These are phyloP conservation scores for Hermatobates lingyangjiaoensis DNA, from an alignment of 1,140 invertebrate species.

Conservation along the genomic window DNA sequence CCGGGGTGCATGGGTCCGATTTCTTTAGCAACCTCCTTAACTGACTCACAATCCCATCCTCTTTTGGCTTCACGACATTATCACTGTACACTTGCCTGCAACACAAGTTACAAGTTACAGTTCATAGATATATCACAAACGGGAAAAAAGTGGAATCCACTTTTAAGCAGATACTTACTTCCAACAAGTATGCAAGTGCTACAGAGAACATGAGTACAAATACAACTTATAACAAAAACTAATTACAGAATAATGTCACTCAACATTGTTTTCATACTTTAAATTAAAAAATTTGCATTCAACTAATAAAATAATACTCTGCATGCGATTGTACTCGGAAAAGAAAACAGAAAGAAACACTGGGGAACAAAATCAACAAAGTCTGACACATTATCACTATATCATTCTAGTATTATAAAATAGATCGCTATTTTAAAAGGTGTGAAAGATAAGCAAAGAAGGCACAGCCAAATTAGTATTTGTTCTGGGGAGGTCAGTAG, in stretches of 20 bases:
- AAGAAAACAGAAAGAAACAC: too few species aligned
- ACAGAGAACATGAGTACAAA: neutral
- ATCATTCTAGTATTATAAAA: too few species aligned
- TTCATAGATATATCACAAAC: neutral
- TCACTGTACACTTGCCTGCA: slow-evolving; percentile 16
- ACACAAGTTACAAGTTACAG: slow-evolving; percentile 5
- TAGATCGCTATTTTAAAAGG: too few species aligned
- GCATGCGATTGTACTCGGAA: too few species aligned
- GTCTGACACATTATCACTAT: too few species aligned
- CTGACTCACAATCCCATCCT: slow-evolving; percentile 14
- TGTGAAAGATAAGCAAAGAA: too few species aligned
- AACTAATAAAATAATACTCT: too few species aligned
- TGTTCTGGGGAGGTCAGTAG: too few species aligned
- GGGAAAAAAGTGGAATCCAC: neutral
- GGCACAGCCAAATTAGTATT: too few species aligned
- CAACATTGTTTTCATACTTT: neutral
- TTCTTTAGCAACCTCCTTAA: slow-evolving; percentile 7
- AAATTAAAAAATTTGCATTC: slow-evolving; percentile 3
- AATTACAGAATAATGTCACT: neutral
- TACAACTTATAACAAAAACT: neutral
- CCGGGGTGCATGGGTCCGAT: slow-evolving; percentile 10
- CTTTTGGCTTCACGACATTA: slow-evolving; percentile 12
- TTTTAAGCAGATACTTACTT: neutral
- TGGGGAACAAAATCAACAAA: too few species aligned
- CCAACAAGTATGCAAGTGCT: neutral